Evolutionary conservation across 2,113 vertebrate genomes (phyloP).

Genomic region (Planiliza haematocheilus): DNA sequence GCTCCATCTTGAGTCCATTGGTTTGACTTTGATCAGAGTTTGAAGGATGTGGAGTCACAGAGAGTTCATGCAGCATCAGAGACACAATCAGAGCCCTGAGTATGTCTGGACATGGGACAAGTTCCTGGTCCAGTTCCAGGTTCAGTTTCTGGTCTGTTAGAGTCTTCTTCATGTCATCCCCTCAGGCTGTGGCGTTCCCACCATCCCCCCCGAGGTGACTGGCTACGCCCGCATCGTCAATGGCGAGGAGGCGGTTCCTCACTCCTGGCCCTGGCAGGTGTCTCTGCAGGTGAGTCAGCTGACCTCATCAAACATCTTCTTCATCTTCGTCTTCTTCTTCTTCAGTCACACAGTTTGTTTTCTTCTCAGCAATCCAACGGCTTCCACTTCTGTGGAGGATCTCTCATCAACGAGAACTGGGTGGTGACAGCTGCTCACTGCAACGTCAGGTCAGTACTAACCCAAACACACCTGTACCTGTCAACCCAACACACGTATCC

Average conservation of each 20-base stretch:
- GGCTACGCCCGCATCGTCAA: constrained; percentile 82
- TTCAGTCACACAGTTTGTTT: neutral
- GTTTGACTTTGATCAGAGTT: too few relatives aligned
- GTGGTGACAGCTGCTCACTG: constrained; percentile 89
- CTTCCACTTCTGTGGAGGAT: constrained; percentile 89
- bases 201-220: constrained; percentile 71
- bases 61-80: too few relatives aligned
- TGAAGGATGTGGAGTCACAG: too few relatives aligned
- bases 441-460: constrained; percentile 74
- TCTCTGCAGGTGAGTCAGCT: constrained; percentile 78
- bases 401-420: constrained; percentile 86
- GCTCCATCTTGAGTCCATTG: neutral
- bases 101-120: too few relatives aligned
- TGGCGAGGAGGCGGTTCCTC: constrained; percentile 80
- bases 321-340: neutral
- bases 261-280: constrained; percentile 86
- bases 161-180: neutral
- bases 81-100: too few relatives aligned
- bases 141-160: neutral
- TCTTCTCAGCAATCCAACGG: constrained; percentile 81
- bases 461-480: neutral
- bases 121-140: too few relatives aligned
- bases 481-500: neutral
- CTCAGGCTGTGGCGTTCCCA: constrained; percentile 77
- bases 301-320: neutral